Percentiles rank a stretch among this genome's conserved stretches.
Evolutionary conservation across 2,797 vertebrate genomes (phyloP).

Genomic region (Cryptoprocta ferox): DNA sequence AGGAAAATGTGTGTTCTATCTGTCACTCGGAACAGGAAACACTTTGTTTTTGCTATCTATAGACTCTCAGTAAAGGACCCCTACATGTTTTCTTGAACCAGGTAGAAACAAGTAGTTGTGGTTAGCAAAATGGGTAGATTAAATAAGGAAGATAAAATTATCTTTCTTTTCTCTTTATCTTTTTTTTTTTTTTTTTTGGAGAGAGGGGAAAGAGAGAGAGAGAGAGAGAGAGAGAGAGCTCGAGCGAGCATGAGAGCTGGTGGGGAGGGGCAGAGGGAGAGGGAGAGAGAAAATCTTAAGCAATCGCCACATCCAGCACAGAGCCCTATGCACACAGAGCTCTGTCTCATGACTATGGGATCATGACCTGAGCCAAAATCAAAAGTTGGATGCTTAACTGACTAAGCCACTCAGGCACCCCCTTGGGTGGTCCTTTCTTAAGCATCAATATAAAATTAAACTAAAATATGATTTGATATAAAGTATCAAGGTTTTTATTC

Average conservation of each 20-base stretch:
- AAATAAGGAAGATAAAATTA: background rate
- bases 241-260: too few species aligned
- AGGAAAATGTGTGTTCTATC: background rate
- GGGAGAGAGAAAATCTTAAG: too few species aligned
- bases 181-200: too few species aligned
- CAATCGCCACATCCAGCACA: too few species aligned
- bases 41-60: background rate
- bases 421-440: background rate
- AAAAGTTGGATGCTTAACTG: too few species aligned
- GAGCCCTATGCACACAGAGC: too few species aligned
- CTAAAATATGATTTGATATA: background rate
- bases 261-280: too few species aligned
- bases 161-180: background rate
- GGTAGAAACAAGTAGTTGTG: background rate
- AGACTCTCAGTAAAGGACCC: background rate
- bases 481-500: background rate
- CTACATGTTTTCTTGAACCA: background rate
- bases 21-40: background rate
- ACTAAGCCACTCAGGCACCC: too few species aligned
- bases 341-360: too few species aligned
- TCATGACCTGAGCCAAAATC: too few species aligned
- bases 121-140: background rate
- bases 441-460: background rate
- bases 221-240: too few species aligned
- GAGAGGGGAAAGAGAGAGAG: too few species aligned